Evolutionary conservation across 2,113 vertebrate species (phyloP).

Genomic region (Tragelaphus strepsiceros): DNA sequence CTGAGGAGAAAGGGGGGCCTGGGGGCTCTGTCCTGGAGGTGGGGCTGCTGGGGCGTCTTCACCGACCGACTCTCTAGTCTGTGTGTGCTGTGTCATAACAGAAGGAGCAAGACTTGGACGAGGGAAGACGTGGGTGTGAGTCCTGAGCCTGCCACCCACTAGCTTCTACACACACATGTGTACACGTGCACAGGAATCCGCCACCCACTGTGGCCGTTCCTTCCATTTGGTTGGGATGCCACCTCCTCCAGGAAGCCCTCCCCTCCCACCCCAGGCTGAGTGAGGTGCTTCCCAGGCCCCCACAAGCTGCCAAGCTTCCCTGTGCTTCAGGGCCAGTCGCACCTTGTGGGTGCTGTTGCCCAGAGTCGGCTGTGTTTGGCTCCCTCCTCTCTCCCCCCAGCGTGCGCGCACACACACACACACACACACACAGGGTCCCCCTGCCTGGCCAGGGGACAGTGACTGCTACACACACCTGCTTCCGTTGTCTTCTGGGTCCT

Average conservation of each 20-base stretch:
- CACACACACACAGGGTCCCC: too few relatives aligned
- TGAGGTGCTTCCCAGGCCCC: neutral
- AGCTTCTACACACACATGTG: too few relatives aligned
- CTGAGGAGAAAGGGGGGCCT: neutral
- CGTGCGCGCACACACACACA: neutral
- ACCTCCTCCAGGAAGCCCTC: neutral
- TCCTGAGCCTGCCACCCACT: neutral
- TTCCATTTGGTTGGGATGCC: neutral
- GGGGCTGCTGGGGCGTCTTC: accelerated
- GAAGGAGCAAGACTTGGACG: neutral
- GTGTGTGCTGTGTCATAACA: accelerated
- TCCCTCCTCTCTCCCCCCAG: accelerated
- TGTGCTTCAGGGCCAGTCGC: neutral
- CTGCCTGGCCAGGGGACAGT: accelerated
- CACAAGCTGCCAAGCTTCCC: neutral
- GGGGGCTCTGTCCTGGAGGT: neutral
- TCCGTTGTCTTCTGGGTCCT: accelerated
- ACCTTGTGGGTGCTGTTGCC: accelerated
- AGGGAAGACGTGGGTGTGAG: neutral
- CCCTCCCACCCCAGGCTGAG: neutral
- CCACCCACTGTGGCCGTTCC: neutral
- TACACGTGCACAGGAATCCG: accelerated
- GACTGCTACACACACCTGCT: accelerated
- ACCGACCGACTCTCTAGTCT: too few relatives aligned
- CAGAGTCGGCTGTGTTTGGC: neutral